Evolutionary conservation across 2,888 invertebrate species (phyloP).

Genomic region (Venusia cambrica): DNA sequence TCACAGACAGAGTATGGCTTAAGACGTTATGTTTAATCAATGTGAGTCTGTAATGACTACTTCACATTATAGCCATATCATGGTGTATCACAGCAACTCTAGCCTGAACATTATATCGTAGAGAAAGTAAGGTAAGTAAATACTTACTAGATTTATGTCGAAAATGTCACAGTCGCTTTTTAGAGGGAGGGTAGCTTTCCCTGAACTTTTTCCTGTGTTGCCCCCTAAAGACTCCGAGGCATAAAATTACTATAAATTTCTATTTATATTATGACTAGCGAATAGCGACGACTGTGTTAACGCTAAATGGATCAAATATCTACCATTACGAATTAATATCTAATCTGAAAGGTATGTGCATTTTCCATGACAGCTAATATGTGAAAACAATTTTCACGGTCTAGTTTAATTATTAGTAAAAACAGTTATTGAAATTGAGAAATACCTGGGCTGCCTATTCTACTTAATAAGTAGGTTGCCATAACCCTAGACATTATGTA

Average conservation of each 20-base stretch:
- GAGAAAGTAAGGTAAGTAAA: constrained; percentile 69
- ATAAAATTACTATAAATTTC: neutral
- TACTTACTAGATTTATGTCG: constrained; percentile 43
- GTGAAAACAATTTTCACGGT: constrained; percentile 57
- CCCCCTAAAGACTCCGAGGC: no score
- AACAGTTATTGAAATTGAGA: constrained; percentile 28
- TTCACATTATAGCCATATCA: constrained; percentile 67
- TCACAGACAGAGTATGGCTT: constrained; percentile 66
- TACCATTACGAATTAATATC: constrained; percentile 62
- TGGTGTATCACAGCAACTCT: constrained; percentile 80
- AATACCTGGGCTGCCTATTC: constrained; percentile 28
- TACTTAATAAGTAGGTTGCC: constrained; percentile 31
- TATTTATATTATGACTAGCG: constrained; percentile 24
- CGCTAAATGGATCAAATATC: constrained; percentile 62
- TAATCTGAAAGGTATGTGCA: constrained; percentile 45
- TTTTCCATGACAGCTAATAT: constrained; percentile 49
- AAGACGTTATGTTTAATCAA: constrained; percentile 41
- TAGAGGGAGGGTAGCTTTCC: constrained; percentile 9
- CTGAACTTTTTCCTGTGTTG: constrained; percentile 1
- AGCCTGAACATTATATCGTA: constrained; percentile 75
- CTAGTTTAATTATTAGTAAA: constrained; percentile 44
- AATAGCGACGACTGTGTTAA: constrained; percentile 49
- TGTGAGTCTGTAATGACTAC: constrained; percentile 60
- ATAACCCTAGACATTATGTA: constrained; percentile 32
- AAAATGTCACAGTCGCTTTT: constrained; percentile 26